Base-by-base conservation (phyloP, 2,113 vertebrate species). In the Coryphaenoides rupestris region DNA sequence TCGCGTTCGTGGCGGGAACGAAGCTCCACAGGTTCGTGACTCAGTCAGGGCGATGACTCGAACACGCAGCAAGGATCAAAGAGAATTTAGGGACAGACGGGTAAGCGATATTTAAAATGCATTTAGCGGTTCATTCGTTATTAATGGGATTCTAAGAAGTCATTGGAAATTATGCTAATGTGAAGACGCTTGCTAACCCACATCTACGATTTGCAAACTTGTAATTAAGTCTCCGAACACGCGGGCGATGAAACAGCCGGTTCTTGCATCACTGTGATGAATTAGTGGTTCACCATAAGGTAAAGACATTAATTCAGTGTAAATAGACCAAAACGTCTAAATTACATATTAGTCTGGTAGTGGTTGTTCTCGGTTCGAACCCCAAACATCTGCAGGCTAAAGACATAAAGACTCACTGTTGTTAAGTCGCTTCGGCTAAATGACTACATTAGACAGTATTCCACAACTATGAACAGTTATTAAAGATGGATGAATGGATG, bases 101-200 rank as follows among this genome's bases (percentile, higher is more conserved):
- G 81, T 79, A 79, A 78, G 79, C 80, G 69, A 81, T 73, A 79
- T 87, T 84, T 84, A 81, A 84, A 87, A 85, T 86, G 79, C 33
- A 87, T 89, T 86, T 84, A 81, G 66, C 54, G 0, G 83, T 86
- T 80, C 61, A 87, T 70, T 70, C 60, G 33, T 89, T 86, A 87
- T 89, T 87, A 81, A 87, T 79, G 87, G 78, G 80, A 80, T 87
- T 82, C 72, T 83, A 86, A 87, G 84, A 86, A 84, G 84, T 84
- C 69, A 83, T 72, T 84, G 82, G 80, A 80, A 72, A 84, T 80
- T 85, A 86, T 87, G 83, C 72, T 76, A 84, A 85, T 88, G 58
- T 50, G 58, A 60, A 24, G 23, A 54, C 10, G n/a, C 23, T 13
- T 70, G 64, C 72, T 53, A 70, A 73, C 60, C 75, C 65, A 60